Evolutionary conservation across 2,888 invertebrate genomes (phyloP).

Genomic region (Kryphioiulus occultus): DNA sequence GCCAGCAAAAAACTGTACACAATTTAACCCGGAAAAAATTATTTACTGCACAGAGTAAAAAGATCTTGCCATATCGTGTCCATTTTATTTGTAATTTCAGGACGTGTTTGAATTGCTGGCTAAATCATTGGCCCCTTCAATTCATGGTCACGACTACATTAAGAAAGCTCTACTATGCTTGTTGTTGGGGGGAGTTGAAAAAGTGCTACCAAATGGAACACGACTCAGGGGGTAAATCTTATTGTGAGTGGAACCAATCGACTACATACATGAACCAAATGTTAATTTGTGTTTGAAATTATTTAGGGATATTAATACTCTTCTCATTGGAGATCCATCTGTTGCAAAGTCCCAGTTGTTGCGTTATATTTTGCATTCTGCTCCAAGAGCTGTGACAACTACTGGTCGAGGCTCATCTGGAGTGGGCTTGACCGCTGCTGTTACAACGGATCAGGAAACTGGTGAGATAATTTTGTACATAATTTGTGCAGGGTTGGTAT

Average conservation of each 20-base stretch:
- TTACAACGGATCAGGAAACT: conserved; percentile 94
- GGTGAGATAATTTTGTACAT: conserved; percentile 68
- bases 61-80: neutral
- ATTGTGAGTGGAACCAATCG: neutral
- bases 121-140: conserved; percentile 95
- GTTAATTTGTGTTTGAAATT: neutral
- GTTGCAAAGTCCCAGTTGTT: conserved; percentile 97
- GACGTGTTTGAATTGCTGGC: conserved; percentile 90
- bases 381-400: conserved; percentile 94
- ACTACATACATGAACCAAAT: neutral
- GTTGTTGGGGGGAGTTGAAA: conserved; percentile 94
- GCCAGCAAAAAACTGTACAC: conserved; percentile 62
- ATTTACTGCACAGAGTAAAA: conserved; percentile 49
- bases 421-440: conserved; percentile 98
- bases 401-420: conserved; percentile 98
- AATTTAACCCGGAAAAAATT: conserved; percentile 67
- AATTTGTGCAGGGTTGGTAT: neutral
- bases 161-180: conserved; percentile 96
- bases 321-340: conserved; percentile 97
- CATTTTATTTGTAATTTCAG: conserved; percentile 54
- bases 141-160: conserved; percentile 95
- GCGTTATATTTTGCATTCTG: conserved; percentile 91
- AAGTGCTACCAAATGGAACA: conserved; percentile 88
- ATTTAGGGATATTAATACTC: conserved; percentile 78
- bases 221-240: conserved; percentile 78